phyloP scores from a whole-genome alignment of 2,797 vertebrate species.

The Phrynocephalus vlangalii region DNA sequence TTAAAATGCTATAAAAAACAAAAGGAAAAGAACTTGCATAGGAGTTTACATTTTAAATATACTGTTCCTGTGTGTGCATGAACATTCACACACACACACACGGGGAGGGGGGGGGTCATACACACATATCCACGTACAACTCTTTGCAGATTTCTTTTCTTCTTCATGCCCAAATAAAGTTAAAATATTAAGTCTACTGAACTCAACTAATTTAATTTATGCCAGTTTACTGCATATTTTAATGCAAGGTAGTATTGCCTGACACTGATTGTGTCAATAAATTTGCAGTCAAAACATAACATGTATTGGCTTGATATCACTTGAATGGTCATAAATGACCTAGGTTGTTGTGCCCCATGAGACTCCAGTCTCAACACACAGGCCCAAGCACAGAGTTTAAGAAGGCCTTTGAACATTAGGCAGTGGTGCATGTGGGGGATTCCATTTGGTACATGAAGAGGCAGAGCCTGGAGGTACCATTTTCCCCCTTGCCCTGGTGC shows the following conservation, averaged over 20 bases:
- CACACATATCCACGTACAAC: not conserved
- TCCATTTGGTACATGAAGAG: not conserved
- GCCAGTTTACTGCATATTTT: not conserved
- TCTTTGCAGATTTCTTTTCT: not conserved
- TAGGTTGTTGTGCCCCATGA: too few species aligned
- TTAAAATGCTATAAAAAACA: constrained; percentile 15
- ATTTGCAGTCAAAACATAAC: not conserved
- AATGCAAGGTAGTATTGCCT: not conserved
- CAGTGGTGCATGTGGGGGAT: not conserved
- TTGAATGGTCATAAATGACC: too few species aligned
- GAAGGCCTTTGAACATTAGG: not conserved
- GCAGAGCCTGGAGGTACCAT: not conserved
- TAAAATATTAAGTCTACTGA: not conserved
- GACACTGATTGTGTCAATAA: not conserved
- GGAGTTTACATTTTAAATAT: not conserved
- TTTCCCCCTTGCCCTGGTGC: not conserved
- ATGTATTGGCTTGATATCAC: not conserved
- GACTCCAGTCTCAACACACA: not conserved
- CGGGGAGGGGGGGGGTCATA: not conserved
- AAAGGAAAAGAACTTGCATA: not conserved
- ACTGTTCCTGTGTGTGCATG: not conserved
- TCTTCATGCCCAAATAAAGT: not conserved
- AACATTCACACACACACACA: not conserved
- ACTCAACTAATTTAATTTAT: not conserved
- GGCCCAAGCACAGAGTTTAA: not conserved